Conservation (phyloP, 2,888 invertebrate species). For the Drosophila buzzatii region DNA sequence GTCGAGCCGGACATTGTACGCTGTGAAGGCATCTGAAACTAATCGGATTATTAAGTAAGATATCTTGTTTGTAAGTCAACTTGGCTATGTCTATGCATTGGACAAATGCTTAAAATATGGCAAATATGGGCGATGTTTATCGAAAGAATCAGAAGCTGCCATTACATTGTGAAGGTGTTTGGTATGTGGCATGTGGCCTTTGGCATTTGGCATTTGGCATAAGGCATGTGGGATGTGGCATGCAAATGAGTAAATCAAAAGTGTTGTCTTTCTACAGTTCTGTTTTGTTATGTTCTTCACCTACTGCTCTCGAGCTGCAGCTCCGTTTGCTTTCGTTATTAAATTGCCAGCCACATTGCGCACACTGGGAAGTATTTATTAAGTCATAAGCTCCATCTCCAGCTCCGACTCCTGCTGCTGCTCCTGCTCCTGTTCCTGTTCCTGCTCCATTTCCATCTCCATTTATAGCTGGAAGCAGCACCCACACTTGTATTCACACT, state of each 20-base stretch:
- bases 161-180: background rate
- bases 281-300: background rate
- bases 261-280: constrained; percentile 32
- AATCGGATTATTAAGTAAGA: constrained; percentile 5
- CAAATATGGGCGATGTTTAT: constrained; percentile 22
- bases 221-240: constrained; percentile 40
- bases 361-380: constrained; percentile 74
- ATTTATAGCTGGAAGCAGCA: constrained; percentile 11
- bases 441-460: constrained; percentile 11
- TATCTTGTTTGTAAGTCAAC: background rate
- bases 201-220: constrained; percentile 14
- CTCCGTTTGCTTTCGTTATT: constrained; percentile 74
- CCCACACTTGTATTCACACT: constrained; percentile 9
- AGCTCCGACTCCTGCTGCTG: constrained; percentile 12
- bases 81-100: background rate
- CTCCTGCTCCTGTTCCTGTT: background rate
- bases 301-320: constrained; percentile 4
- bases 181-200: background rate
- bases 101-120: background rate
- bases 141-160: constrained; percentile 30
- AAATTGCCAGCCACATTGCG: constrained; percentile 77
- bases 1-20: background rate
- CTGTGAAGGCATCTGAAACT: background rate
- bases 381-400: constrained; percentile 68
- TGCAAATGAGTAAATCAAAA: constrained; percentile 60